Evolutionary conservation across 1,140 invertebrate genomes (phyloP), one percentile per base, ranked within the genome.

Genomic region (Plodia interpunctella): DNA sequence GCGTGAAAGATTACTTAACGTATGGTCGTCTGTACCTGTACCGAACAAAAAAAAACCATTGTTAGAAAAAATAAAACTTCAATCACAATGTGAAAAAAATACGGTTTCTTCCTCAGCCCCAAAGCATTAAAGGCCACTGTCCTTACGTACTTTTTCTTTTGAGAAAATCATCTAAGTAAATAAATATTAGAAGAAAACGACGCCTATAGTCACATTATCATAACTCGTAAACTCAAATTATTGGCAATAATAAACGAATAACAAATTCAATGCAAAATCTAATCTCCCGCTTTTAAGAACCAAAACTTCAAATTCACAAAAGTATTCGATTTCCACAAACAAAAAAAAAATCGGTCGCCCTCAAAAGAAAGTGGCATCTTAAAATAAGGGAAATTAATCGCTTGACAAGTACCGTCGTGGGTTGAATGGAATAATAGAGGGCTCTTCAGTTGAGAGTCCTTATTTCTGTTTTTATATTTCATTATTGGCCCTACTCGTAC

Each of bases 391-490:
- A 78, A 81, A 78, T 81, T 83, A 81, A 83, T 81, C 77, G 80
- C 69, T 79, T 65, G 70, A 52, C 70, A 77, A 82, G 82, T 55
- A 66, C 72, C 81, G 70, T 82, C 72, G 82, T 77, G 78, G 74
- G 70, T 66, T 72, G 81, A 85, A 83, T 70, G 63, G 72, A 83
- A 84, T 82, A 86, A 87, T 86, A 75, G 72, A 80, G 77, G 72
- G 78, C 71, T 74, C 81, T 85, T 70, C 62, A 81, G 80, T 78
- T 81, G 80, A 76, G 75, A 83, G 80, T 82, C 77, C 82, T 85
- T 82, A 84, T 83, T 83, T 79, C 76, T 88, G 82, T 87, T 88
- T 87, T 87, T 84, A 86, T 85, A 83, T 87, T 88, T 83, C 83
- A 88, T 88, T 88, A 88, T 88, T 88, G 80, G 85, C 82, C 72